These are phyloP conservation scores for Brassicogethes aeneus DNA, from an alignment of 2,888 invertebrate species.

Conservation along the genomic window DNA sequence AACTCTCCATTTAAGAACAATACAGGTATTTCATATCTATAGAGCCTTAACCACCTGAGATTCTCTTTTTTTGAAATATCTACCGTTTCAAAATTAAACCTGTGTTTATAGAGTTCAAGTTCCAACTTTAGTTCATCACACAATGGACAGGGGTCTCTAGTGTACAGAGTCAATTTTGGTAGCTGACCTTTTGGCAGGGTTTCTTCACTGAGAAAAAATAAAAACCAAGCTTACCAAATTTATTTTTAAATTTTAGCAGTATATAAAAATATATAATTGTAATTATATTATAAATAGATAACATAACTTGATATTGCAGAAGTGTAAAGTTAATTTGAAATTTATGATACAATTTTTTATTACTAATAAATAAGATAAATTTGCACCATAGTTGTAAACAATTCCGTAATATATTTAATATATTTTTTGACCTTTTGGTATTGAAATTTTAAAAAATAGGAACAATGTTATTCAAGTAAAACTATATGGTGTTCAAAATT, in stretches of 20 bases:
- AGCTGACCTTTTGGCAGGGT: slow-evolving; percentile 31
- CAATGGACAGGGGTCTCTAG: slow-evolving; percentile 71
- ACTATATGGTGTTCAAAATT: too few species aligned
- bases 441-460: too few species aligned
- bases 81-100: slow-evolving; percentile 60
- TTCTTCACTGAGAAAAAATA: slow-evolving; percentile 41
- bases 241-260: slow-evolving; percentile 8
- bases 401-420: too few species aligned
- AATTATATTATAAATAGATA: too few species aligned
- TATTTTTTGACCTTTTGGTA: too few species aligned
- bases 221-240: slow-evolving; percentile 5
- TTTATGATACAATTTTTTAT: too few species aligned
- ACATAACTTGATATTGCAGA: too few species aligned
- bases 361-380: too few species aligned
- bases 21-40: slow-evolving; percentile 80
- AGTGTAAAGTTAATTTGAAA: too few species aligned
- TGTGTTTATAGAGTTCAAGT: slow-evolving; percentile 48
- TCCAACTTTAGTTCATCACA: slow-evolving; percentile 72
- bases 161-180: slow-evolving; percentile 69
- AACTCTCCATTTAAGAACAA: slow-evolving; percentile 75
- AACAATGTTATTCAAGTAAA: too few species aligned
- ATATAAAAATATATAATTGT: slow-evolving; percentile 6
- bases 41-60: slow-evolving; percentile 61
- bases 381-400: too few species aligned
- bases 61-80: slow-evolving; percentile 70